Evolutionary conservation across 2,113 vertebrate genomes (phyloP).

Genomic region (Pongo abelii): DNA sequence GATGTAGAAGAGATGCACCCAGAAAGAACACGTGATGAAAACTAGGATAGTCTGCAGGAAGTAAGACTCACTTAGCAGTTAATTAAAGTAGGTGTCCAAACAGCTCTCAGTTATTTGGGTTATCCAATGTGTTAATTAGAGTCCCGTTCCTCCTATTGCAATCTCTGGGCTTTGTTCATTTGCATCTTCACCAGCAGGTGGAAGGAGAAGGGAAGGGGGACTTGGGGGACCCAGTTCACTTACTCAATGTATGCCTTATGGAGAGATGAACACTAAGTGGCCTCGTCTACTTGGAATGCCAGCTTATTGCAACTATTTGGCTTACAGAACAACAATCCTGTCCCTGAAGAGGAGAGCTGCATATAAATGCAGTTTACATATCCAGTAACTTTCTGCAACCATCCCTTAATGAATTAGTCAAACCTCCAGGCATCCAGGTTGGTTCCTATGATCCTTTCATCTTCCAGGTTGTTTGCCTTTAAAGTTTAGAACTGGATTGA

Average conservation of each 20-base stretch:
- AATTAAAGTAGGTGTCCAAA: background rate
- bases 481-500: conserved; percentile 34
- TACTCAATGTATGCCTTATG: background rate
- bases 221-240: background rate
- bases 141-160: background rate
- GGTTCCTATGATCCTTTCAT: conserved; percentile 34
- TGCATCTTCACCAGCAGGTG: background rate
- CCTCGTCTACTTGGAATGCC: background rate
- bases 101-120: background rate
- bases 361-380: conserved; percentile 28
- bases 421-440: conserved; percentile 37
- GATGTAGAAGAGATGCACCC: background rate
- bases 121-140: background rate
- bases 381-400: background rate
- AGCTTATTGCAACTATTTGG: background rate
- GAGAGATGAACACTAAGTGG: background rate
- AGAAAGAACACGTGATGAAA: background rate
- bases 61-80: background rate
- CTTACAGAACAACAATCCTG: background rate
- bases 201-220: background rate
- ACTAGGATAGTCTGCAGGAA: background rate
- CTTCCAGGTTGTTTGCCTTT: conserved; percentile 61
- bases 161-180: background rate
- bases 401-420: conserved; percentile 54
- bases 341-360: background rate